Percentiles rank a stretch among this genome's conserved stretches.
Conservation (phyloP, 2,888 invertebrate species). For the Microctonus hyperodae region DNA sequence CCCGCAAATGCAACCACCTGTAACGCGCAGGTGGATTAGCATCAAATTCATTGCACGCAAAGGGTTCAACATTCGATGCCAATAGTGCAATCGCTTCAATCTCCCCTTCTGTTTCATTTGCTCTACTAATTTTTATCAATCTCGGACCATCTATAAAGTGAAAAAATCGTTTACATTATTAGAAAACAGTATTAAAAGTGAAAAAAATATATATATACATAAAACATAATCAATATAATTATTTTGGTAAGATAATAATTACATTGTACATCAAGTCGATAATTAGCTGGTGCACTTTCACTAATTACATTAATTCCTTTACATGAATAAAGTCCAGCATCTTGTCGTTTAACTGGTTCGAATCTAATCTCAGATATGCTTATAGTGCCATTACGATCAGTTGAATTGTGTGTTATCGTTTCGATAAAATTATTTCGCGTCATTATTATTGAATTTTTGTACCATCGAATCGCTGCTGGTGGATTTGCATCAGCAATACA, state of each 20-base stretch:
- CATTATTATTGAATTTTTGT: conserved; percentile 56
- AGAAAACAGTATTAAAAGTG: background rate
- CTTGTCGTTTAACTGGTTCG: conserved; percentile 67
- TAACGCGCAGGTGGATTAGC: conserved; percentile 67
- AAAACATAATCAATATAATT: conserved; percentile 3
- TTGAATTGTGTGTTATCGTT: conserved; percentile 61
- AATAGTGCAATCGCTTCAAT: conserved; percentile 60
- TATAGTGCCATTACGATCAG: conserved; percentile 58
- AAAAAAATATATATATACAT: conserved; percentile 26
- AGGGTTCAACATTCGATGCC: conserved; percentile 63
- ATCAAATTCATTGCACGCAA: conserved; percentile 66
- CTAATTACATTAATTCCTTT: conserved; percentile 85
- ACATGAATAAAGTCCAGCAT: conserved; percentile 83
- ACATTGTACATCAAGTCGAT: conserved; percentile 69
- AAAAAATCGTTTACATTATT: conserved; percentile 4
- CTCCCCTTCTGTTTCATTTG: conserved; percentile 52
- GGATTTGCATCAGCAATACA: conserved; percentile 70
- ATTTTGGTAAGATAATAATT: conserved; percentile 44
- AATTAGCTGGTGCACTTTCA: conserved; percentile 66
- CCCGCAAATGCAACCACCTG: conserved; percentile 63
- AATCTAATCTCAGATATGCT: conserved; percentile 64
- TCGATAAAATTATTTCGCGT: conserved; percentile 52
- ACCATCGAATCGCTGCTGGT: conserved; percentile 66
- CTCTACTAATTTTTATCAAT: conserved; percentile 35
- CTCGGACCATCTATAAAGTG: conserved; percentile 63